Percentiles rank a stretch among this genome's conserved stretches.
phyloP scores from a whole-genome alignment of 2,888 invertebrate genomes.

The Drosophila lacicola region DNA sequence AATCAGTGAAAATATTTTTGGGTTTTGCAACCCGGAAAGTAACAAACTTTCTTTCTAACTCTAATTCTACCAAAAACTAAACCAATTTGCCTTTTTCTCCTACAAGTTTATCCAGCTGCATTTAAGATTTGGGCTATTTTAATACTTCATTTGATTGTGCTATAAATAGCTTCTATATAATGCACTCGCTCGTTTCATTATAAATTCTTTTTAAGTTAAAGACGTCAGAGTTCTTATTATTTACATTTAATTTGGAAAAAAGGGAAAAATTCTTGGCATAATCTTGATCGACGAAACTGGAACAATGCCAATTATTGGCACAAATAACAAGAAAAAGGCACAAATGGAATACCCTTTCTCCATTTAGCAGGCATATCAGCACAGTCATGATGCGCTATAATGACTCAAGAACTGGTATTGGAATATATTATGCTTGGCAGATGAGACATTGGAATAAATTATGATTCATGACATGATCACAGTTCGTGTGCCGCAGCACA shows the following conservation, averaged over 20 bases:
- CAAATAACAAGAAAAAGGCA: slow-evolving; percentile 1
- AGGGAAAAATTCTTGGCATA: slow-evolving; percentile 28
- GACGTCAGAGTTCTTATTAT: slow-evolving; percentile 4
- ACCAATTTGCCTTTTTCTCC: no score
- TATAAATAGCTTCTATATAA: background rate
- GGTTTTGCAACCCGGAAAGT: no score
- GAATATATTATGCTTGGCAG: slow-evolving; percentile 7
- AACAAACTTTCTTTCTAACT: no score
- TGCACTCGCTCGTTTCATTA: background rate
- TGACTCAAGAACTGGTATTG: slow-evolving; percentile 21
- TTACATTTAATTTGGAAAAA: slow-evolving; percentile 6
- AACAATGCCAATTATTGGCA: slow-evolving; percentile 37
- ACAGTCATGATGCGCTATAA: background rate
- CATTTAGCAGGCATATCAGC: slow-evolving; percentile 4
- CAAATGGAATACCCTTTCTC: slow-evolving; percentile 4
- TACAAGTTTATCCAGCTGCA: no score
- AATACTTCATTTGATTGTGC: no score
- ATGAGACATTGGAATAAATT: slow-evolving; percentile 6
- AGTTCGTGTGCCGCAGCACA: background rate
- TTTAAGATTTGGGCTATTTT: no score
- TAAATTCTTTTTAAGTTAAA: background rate
- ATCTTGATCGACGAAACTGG: slow-evolving; percentile 29
- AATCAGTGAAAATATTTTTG: no score
- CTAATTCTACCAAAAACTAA: no score
- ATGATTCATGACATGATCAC: slow-evolving; percentile 25